These are phyloP conservation scores for Chymomyza caudatula DNA, from an alignment of 2,888 invertebrate species.

Conservation along the genomic window DNA sequence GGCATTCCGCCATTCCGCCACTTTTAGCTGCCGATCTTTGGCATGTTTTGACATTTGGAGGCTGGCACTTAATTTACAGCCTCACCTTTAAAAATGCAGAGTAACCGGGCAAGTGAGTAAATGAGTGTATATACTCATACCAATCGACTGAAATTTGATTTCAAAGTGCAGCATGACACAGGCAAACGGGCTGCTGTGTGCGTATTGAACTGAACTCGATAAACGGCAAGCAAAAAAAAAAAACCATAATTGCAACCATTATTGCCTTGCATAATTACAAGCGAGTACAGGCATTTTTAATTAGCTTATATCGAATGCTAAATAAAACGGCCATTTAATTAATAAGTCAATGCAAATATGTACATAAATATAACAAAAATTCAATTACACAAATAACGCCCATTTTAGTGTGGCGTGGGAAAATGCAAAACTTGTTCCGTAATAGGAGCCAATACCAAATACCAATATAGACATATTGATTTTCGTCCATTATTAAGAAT, in stretches of 20 bases:
- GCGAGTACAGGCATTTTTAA: constrained; percentile 34
- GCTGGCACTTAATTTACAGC: constrained; percentile 56
- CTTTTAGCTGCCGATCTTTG: constrained; percentile 18
- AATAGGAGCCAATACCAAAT: neutral
- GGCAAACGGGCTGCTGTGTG: constrained; percentile 4
- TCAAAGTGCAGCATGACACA: neutral
- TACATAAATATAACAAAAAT: constrained; percentile 28
- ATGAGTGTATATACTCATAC: constrained; percentile 20
- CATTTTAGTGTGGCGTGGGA: constrained; percentile 48
- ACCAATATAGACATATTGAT: neutral
- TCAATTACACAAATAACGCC: constrained; percentile 45
- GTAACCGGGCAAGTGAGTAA: constrained; percentile 13
- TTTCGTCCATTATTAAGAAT: neutral
- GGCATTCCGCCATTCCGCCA: neutral
- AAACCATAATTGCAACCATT: neutral
- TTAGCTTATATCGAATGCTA: constrained; percentile 38
- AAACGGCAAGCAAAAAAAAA: neutral
- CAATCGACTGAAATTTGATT: neutral
- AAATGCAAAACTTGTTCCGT: constrained; percentile 45
- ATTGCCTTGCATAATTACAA: neutral
- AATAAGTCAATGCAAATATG: constrained; percentile 20
- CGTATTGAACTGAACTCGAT: neutral
- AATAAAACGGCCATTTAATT: constrained; percentile 45
- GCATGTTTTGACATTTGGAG: constrained; percentile 61
- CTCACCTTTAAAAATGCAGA: constrained; percentile 39